phyloP scores from a whole-genome alignment of 2,797 vertebrate species.

The Coluber constrictor region DNA sequence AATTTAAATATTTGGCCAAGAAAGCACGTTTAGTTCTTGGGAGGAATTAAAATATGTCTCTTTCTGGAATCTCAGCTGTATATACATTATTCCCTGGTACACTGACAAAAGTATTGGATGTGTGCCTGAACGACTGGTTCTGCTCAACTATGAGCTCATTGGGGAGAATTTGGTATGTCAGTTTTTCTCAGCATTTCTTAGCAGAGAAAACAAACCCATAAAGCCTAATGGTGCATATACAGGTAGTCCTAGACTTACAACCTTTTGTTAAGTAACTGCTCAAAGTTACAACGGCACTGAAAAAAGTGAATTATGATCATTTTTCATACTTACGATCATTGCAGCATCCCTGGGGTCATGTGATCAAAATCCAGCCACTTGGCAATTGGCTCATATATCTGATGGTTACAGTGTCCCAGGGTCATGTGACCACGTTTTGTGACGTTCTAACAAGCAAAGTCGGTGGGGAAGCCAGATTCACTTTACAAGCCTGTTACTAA shows the following conservation, averaged over 20 bases:
- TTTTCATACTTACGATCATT: not conserved
- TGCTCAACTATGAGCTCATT: not conserved
- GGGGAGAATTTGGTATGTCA: not conserved
- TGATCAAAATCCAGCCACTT: not conserved
- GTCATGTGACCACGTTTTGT: not conserved
- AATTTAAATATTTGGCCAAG: slow-evolving; percentile 50
- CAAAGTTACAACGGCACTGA: not conserved
- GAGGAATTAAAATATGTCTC: slow-evolving; percentile 28
- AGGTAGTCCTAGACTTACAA: not conserved
- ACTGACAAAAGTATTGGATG: not conserved
- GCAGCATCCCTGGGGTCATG: not conserved
- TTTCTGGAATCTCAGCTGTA: not conserved
- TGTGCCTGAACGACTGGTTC: not conserved
- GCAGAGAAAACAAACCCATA: not conserved
- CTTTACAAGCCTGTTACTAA: not conserved
- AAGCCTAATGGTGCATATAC: not conserved
- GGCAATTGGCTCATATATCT: not conserved
- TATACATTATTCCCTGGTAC: not conserved
- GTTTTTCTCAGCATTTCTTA: not conserved
- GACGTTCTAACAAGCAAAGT: not conserved
- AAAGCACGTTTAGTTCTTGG: slow-evolving; percentile 48
- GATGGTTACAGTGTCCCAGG: not conserved
- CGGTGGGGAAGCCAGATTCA: not conserved
- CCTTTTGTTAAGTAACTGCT: not conserved
- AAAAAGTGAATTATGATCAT: not conserved